phyloP scores from a whole-genome alignment of 2,113 vertebrate genomes.

The Eurystomus gularis region DNA sequence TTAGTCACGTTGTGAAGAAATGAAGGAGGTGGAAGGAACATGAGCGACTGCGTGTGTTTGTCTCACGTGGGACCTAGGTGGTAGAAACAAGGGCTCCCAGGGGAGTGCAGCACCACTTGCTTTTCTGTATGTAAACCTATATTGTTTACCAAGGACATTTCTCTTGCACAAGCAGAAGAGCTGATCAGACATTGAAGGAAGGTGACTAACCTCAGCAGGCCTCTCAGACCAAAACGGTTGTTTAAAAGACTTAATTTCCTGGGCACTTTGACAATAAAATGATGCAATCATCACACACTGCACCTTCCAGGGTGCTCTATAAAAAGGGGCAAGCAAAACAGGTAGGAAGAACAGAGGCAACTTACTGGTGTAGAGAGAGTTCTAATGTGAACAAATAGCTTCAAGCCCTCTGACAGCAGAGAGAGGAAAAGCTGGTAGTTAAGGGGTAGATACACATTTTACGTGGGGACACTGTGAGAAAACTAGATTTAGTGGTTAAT shows the following conservation, averaged over 20 bases:
- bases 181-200: background rate
- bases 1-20: background rate
- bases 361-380: background rate
- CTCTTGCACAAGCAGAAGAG: background rate
- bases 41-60: fast-evolving
- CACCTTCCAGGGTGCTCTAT: background rate
- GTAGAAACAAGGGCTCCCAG: background rate
- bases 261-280: background rate
- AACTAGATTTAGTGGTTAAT: background rate
- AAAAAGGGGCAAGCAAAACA: background rate
- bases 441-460: background rate
- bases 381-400: background rate
- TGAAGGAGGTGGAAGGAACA: background rate
- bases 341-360: background rate
- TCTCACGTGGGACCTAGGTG: background rate
- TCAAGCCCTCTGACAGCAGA: background rate
- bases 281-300: background rate
- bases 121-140: background rate
- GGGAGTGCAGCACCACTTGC: background rate
- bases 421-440: background rate
- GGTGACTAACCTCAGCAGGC: background rate
- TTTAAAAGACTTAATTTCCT: background rate
- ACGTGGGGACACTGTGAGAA: background rate
- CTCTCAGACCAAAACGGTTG: background rate
- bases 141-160: background rate